phyloP scores from a whole-genome alignment of 1,140 invertebrate species.

The Saxidomus purpurata region DNA sequence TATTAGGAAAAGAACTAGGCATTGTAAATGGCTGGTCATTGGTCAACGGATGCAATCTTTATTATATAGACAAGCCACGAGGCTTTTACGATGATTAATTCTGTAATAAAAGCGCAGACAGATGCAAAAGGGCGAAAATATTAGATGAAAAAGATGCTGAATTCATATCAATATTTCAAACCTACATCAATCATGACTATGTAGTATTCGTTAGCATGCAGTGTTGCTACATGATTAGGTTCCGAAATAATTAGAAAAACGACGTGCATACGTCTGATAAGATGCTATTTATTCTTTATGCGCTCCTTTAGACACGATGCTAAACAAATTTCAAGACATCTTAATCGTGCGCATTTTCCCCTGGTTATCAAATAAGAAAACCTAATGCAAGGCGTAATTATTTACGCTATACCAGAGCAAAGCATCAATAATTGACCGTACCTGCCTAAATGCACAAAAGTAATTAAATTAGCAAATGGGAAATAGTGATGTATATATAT shows the following conservation, averaged over 20 bases:
- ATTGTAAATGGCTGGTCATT: slow-evolving; percentile 13
- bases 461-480: neutral
- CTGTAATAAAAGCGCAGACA: neutral
- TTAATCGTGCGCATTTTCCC: too few species aligned
- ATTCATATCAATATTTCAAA: neutral
- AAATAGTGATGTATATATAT: neutral
- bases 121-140: neutral
- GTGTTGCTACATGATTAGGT: too few species aligned
- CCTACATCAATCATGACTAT: neutral
- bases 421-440: too few species aligned
- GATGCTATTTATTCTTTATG: too few species aligned
- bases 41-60: slow-evolving; percentile 28
- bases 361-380: too few species aligned
- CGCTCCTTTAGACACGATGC: too few species aligned
- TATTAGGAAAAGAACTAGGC: slow-evolving; percentile 20
- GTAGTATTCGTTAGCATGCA: too few species aligned
- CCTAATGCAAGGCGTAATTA: too few species aligned
- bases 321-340: too few species aligned
- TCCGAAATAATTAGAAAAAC: too few species aligned
- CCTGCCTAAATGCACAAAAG: neutral
- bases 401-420: too few species aligned
- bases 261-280: too few species aligned
- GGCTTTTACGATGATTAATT: slow-evolving; percentile 26
- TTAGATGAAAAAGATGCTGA: neutral
- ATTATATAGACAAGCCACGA: slow-evolving; percentile 7